Evolutionary conservation across 2,888 invertebrate genomes (phyloP).

Genomic region (Amphipyra berbera): DNA sequence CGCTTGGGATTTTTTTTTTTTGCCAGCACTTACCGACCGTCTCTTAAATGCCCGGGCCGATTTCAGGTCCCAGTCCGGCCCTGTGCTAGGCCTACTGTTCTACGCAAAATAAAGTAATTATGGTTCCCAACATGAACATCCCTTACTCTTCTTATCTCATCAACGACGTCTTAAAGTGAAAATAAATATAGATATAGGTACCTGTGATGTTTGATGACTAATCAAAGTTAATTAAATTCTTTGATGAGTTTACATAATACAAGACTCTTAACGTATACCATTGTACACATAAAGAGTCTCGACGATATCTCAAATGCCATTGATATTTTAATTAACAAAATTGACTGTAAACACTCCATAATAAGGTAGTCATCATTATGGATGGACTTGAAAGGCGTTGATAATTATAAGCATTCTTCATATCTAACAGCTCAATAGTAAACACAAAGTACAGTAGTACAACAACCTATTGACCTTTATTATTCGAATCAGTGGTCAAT

Average conservation of each 20-base stretch:
- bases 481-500: neutral
- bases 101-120: no score
- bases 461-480: slow-evolving; percentile 22
- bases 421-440: slow-evolving; percentile 14
- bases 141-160: slow-evolving; percentile 4
- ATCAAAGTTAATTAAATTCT: slow-evolving; percentile 26
- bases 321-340: slow-evolving; percentile 50
- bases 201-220: slow-evolving; percentile 2
- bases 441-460: slow-evolving; percentile 12
- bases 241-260: slow-evolving; percentile 5
- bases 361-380: slow-evolving; percentile 30
- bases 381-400: slow-evolving; percentile 26
- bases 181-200: neutral
- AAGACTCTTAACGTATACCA: slow-evolving; percentile 34
- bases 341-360: slow-evolving; percentile 41
- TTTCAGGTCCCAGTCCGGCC: no score
- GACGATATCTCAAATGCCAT: slow-evolving; percentile 27
- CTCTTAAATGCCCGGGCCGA: no score
- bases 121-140: neutral
- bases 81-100: no score
- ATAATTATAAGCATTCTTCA: slow-evolving; percentile 38
- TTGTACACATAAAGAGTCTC: slow-evolving; percentile 8
- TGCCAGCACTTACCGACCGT: no score
- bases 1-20: no score
- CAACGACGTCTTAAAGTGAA: neutral